These are phyloP conservation scores for Peromyscus californicus DNA, from an alignment of 2,113 vertebrate genomes.

Conservation along the genomic window DNA sequence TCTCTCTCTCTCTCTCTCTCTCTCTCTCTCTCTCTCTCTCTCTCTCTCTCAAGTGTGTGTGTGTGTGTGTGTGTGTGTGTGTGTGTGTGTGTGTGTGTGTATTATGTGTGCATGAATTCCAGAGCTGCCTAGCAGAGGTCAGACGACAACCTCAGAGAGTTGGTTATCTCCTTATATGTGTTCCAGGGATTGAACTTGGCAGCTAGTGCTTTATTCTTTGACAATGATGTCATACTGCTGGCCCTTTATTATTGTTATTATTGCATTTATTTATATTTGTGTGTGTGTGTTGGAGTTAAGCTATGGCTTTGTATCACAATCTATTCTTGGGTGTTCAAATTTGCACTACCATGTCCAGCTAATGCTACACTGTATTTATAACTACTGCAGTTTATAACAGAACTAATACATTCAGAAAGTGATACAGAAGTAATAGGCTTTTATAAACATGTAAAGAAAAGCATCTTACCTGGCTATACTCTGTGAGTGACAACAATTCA, in stretches of 20 bases:
- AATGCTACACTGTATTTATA: not conserved
- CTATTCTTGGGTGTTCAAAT: not conserved
- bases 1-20: not conserved
- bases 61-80: too few relatives aligned
- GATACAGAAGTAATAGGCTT: not conserved
- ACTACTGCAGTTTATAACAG: not conserved
- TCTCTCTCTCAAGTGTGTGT: too few relatives aligned
- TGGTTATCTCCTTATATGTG: not conserved
- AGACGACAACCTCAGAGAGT: not conserved
- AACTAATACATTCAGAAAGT: not conserved
- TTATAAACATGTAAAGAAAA: not conserved
- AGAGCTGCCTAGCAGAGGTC: not conserved
- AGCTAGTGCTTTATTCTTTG: not conserved
- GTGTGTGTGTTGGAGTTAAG: not conserved
- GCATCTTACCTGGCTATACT: not conserved
- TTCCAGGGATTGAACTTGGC: not conserved
- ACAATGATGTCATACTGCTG: not conserved
- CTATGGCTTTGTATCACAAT: not conserved
- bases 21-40: too few relatives aligned
- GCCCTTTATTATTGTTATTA: not conserved
- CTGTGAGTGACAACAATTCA: not conserved
- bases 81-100: not conserved
- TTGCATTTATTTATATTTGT: not conserved
- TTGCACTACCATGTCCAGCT: not conserved
- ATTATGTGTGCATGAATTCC: not conserved